Evolutionary conservation across 2,888 invertebrate genomes (phyloP).

Genomic region (Alentia gelatinosa): DNA sequence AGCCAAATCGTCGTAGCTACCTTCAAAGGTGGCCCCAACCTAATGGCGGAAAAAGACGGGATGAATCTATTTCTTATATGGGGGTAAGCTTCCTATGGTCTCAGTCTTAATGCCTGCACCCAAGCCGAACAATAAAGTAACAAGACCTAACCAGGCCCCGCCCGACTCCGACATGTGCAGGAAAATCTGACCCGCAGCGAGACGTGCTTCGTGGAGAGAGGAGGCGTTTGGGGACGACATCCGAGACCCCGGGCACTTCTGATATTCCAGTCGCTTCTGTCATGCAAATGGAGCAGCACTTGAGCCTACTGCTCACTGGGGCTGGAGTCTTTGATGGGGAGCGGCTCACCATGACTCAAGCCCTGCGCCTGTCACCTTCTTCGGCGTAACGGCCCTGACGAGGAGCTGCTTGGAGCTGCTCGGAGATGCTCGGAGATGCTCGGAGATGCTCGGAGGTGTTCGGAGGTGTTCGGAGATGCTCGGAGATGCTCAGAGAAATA

Average conservation of each 20-base stretch:
- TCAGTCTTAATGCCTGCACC: neutral
- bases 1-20: too few species aligned
- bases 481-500: neutral
- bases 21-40: neutral
- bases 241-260: constrained; percentile 6
- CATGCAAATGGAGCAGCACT: constrained; percentile 31
- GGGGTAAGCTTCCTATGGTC: neutral
- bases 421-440: too few species aligned
- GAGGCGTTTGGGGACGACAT: neutral
- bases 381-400: neutral
- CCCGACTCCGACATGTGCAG: neutral
- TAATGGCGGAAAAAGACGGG: neutral
- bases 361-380: neutral
- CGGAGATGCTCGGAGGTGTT: neutral
- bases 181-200: neutral
- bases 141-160: constrained; percentile 16
- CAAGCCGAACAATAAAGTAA: neutral
- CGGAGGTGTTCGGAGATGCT: too few species aligned
- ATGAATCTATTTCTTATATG: neutral
- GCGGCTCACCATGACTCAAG: neutral
- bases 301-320: neutral
- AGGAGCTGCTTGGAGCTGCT: too few species aligned
- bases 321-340: constrained; percentile 11
- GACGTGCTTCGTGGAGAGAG: neutral
- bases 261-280: constrained; percentile 37